Evolutionary conservation across 1,140 invertebrate species (phyloP).

Genomic region (Ylistrum balloti): DNA sequence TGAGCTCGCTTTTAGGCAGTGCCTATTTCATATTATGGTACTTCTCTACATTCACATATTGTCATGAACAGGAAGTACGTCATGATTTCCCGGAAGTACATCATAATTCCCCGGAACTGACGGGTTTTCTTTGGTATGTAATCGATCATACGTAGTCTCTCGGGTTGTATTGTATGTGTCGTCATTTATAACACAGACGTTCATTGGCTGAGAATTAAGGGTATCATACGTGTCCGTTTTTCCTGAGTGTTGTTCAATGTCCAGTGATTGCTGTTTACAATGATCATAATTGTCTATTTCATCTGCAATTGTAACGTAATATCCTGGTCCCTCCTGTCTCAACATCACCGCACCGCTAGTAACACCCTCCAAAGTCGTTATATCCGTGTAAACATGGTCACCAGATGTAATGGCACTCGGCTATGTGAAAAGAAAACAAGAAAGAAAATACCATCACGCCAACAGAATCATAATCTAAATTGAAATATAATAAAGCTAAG

Average conservation of each 20-base stretch:
- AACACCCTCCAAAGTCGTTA: not conserved
- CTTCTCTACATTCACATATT: no score
- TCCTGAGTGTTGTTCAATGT: not conserved
- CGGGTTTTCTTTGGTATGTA: not conserved
- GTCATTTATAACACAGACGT: not conserved
- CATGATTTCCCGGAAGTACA: no score
- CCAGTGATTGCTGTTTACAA: not conserved
- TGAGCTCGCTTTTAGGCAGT: no score
- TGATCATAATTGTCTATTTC: not conserved
- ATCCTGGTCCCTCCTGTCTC: not conserved
- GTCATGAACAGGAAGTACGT: no score
- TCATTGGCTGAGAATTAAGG: not conserved
- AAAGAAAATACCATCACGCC: no score
- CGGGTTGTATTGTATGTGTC: not conserved
- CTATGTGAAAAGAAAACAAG: not conserved
- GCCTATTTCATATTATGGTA: no score
- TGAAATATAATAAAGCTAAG: no score
- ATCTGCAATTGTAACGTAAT: not conserved
- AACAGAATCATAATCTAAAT: no score
- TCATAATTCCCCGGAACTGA: not conserved
- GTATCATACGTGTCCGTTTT: not conserved
- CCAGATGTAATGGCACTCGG: not conserved
- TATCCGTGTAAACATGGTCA: slow-evolving; percentile 21
- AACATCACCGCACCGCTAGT: not conserved
- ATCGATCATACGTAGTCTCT: not conserved